Evolutionary conservation across 2,113 vertebrate genomes (phyloP).

Genomic region (Dasyornis broadbenti): DNA sequence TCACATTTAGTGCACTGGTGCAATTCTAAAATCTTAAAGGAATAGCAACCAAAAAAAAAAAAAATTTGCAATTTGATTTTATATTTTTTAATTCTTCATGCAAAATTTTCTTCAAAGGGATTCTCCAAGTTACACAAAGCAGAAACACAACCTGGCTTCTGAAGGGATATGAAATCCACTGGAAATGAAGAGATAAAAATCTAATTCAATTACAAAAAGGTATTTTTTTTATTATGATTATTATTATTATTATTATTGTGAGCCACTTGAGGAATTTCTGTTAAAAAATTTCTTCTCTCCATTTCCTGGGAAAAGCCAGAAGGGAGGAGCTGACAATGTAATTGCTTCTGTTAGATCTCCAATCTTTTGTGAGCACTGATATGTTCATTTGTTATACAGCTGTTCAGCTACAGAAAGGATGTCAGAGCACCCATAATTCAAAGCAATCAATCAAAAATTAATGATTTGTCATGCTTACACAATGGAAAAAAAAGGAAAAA

Average conservation of each 20-base stretch:
- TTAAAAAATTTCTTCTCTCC: slow-evolving; percentile 69
- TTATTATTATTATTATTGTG: slow-evolving; percentile 16
- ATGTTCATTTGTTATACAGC: slow-evolving; percentile 81
- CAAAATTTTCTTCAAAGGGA: slow-evolving; percentile 66
- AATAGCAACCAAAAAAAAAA: slow-evolving; percentile 66
- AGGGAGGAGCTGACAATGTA: slow-evolving; percentile 71
- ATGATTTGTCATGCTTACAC: slow-evolving; percentile 79
- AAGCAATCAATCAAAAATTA: slow-evolving; percentile 81
- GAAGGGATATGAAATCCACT: slow-evolving; percentile 39
- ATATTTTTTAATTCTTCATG: slow-evolving; percentile 57
- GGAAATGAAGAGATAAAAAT: slow-evolving; percentile 64
- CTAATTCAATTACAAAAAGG: slow-evolving; percentile 65
- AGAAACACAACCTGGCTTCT: neutral
- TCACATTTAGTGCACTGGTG: slow-evolving; percentile 79
- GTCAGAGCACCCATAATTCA: slow-evolving; percentile 76
- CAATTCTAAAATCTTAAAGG: slow-evolving; percentile 78
- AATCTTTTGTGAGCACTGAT: slow-evolving; percentile 77
- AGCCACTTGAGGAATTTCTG: slow-evolving; percentile 78
- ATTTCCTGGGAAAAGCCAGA: slow-evolving; percentile 61
- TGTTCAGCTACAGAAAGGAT: slow-evolving; percentile 76
- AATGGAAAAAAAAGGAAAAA: slow-evolving; percentile 28
- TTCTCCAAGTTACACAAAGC: slow-evolving; percentile 16
- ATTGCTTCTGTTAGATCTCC: slow-evolving; percentile 76
- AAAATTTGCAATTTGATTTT: slow-evolving; percentile 42
- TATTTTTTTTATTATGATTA: neutral